A percentile compares a stretch with the other conserved stretches of the same genome.
Evolutionary conservation across 1,140 invertebrate species (phyloP).

Genomic region (Hesperophylax magnus): DNA sequence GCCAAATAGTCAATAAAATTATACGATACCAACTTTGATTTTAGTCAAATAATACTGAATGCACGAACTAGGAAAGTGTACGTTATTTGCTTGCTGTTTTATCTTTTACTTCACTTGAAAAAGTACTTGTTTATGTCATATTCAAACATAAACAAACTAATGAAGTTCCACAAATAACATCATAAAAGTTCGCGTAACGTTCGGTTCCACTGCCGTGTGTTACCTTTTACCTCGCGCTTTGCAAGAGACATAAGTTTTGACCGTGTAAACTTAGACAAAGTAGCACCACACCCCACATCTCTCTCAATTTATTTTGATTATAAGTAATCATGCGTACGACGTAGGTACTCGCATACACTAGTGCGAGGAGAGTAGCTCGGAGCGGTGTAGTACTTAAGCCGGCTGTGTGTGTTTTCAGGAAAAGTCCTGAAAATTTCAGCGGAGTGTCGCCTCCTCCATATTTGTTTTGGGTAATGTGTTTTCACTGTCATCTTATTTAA

Average conservation of each 20-base stretch:
- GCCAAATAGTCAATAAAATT: no score
- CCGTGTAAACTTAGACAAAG: constrained; percentile 20
- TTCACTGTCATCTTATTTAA: constrained; percentile 48
- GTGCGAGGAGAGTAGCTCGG: neutral
- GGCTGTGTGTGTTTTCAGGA: constrained; percentile 35
- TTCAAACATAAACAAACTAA: neutral
- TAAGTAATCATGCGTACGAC: constrained; percentile 47
- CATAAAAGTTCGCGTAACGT: no score
- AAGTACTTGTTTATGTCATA: neutral
- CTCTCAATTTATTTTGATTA: constrained; percentile 48
- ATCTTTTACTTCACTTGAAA: no score
- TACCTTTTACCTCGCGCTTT: neutral
- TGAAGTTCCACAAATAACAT: no score
- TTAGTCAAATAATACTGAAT: no score
- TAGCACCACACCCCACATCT: constrained; percentile 23
- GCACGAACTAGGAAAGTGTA: no score
- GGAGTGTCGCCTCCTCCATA: constrained; percentile 25
- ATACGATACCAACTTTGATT: no score
- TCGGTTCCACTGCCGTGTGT: no score
- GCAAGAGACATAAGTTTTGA: neutral
- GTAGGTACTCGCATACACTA: neutral
- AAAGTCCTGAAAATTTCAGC: constrained; percentile 35
- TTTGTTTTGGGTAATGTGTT: constrained; percentile 51
- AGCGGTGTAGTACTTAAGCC: constrained; percentile 33
- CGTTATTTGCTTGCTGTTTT: no score